These are phyloP conservation scores for Alethe castanea DNA, from an alignment of 2,113 vertebrate genomes.

Conservation along the genomic window DNA sequence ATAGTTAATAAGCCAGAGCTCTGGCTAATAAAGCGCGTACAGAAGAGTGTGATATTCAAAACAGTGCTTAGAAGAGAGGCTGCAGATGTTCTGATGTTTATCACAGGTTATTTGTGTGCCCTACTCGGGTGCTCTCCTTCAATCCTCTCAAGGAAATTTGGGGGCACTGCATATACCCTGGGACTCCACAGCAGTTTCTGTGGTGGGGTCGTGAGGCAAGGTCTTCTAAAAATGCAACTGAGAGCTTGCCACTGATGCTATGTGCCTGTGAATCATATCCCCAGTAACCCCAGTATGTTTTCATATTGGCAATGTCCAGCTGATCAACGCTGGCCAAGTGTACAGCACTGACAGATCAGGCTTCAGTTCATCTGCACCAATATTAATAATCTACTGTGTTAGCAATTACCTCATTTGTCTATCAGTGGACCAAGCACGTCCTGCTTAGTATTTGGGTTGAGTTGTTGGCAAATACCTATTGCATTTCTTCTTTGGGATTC, in stretches of 20 bases:
- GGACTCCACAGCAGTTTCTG: not conserved
- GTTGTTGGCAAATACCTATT: not conserved
- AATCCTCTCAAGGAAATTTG: rapidly evolving
- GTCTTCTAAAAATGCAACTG: not conserved
- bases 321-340: not conserved
- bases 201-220: not conserved
- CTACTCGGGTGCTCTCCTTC: rapidly evolving
- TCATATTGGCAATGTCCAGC: not conserved
- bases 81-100: not conserved
- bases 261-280: not conserved
- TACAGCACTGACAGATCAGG: not conserved
- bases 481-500: not conserved
- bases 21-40: not conserved
- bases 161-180: not conserved
- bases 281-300: not conserved
- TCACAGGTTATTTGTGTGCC: not conserved
- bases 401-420: not conserved
- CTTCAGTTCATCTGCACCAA: not conserved
- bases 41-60: not conserved
- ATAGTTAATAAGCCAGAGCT: not conserved
- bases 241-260: not conserved
- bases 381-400: not conserved
- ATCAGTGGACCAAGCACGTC: not conserved
- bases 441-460: not conserved
- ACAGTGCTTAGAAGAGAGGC: not conserved